Evolutionary conservation across 64 coral and sea anemone species (phyloP).

Genomic region (Acropora tenuis): DNA sequence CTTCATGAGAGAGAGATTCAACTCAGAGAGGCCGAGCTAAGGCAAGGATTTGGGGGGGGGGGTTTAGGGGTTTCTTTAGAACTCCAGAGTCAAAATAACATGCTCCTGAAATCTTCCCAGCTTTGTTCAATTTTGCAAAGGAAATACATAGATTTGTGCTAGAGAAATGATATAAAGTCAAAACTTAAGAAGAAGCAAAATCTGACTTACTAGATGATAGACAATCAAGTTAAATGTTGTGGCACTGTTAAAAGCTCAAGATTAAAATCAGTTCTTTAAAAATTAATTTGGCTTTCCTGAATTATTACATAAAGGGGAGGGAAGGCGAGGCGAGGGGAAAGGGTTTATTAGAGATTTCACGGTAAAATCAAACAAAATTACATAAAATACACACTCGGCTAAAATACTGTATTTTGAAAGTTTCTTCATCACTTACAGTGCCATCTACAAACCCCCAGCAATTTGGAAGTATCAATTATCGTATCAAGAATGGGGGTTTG

Average conservation of each 20-base stretch:
- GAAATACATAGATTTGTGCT: slow-evolving; percentile 5
- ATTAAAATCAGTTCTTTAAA: slow-evolving; percentile 6
- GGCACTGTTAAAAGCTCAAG: slow-evolving; percentile 8
- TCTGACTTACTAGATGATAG: background rate
- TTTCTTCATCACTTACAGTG: slow-evolving; percentile 23
- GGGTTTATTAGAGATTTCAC: slow-evolving; percentile 2
- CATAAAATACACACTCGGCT: slow-evolving; percentile 5
- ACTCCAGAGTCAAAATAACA: slow-evolving; percentile 12
- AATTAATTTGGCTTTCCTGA: background rate
- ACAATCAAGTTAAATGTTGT: slow-evolving; percentile 9
- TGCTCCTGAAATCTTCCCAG: background rate
- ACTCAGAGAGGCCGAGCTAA: slow-evolving; percentile 36
- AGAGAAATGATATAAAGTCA: background rate
- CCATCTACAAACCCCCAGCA: slow-evolving; percentile 51
- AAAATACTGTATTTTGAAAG: slow-evolving; percentile 18
- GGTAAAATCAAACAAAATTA: slow-evolving; percentile 9
- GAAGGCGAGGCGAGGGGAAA: slow-evolving; percentile 5
- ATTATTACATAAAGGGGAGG: background rate
- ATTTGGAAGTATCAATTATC: slow-evolving; percentile 36
- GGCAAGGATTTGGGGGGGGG: background rate
- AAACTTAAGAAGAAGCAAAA: slow-evolving; percentile 8
- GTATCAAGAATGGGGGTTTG: too few species aligned
- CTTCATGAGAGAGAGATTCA: slow-evolving; percentile 41
- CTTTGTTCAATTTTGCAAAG: background rate
- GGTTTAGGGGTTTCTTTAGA: background rate